Base-by-base conservation (phyloP, 2,113 vertebrate genomes). In the Chrysochloris asiatica region DNA sequence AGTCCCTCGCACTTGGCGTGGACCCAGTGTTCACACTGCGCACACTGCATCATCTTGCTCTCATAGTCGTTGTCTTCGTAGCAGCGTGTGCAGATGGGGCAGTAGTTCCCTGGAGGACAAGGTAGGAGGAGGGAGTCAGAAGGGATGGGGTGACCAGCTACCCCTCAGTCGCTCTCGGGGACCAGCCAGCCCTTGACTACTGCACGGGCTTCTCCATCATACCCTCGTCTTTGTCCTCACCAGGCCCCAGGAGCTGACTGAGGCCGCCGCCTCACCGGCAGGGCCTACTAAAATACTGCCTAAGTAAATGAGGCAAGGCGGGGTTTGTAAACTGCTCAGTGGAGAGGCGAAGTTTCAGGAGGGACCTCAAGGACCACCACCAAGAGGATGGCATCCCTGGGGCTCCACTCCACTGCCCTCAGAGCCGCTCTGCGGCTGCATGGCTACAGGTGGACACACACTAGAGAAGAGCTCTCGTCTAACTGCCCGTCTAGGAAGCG, bases 41-140 rank as follows among this genome's bases (percentile, higher is more conserved):
- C 98, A 47, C 99, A 99, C 93, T 99, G 98, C 98, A 99, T 99
- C 99, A 99, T 99, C 94, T 99, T 99, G 96, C 99, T 99, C 80
- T 99, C 99, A 0, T 99, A 99, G 96, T 99, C 98, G 24, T 98
- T 99, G 96, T 99, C 99, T 92, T 99, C 98, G 28, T 99, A 99
- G 97, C 99, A 99, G 95, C 98, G 99, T 86, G 98, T 99, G 95
- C 99, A 99, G 94, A 99, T 99, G 2, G 99, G 98, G 94, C 98
- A 99, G 97, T 98, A 99, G 97, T 99, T 99, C 90, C 99, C 99
- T 99, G 63, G 36, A 88, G 7, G 19, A 16, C 88, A 38, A 69
- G 50, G 38, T 9, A 22, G 13, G 4, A 48, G 2, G 28, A 17
- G 14, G 1, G 12, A 76, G 69, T 94, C 54, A 91, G 84, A 73